Percentiles rank a stretch among this genome's conserved stretches.
phyloP scores from a whole-genome alignment of 2,113 vertebrate genomes.

The Syrrhaptes paradoxus region DNA sequence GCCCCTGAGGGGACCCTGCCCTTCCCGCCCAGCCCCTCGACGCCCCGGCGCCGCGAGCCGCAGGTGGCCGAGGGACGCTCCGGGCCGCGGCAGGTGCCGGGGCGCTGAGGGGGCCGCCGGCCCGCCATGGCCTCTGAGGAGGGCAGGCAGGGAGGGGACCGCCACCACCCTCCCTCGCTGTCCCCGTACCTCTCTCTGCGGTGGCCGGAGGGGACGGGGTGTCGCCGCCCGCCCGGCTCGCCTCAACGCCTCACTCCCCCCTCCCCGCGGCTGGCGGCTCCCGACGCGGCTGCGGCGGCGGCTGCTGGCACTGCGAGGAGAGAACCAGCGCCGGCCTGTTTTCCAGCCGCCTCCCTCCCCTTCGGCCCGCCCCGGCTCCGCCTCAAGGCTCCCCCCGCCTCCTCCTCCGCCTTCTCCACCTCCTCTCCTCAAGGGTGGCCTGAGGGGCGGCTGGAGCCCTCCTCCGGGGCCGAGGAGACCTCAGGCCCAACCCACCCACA shows the following conservation, averaged over 20 bases:
- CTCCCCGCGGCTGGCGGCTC: conserved; percentile 36
- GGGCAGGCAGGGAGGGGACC: background rate
- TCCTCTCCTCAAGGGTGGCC: background rate
- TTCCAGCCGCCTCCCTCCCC: conserved; percentile 53
- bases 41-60: background rate
- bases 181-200: conserved; percentile 50
- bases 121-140: background rate
- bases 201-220: conserved; percentile 30
- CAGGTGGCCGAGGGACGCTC: background rate
- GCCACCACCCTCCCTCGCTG: background rate
- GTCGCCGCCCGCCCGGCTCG: conserved; percentile 10
- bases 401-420: background rate
- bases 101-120: background rate
- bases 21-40: background rate
- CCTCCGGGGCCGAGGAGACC: too few species aligned
- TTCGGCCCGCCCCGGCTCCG: conserved; percentile 45
- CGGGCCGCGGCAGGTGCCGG: background rate
- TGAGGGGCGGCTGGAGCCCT: too few species aligned
- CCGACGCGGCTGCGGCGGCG: conserved; percentile 19
- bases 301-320: conserved; percentile 29
- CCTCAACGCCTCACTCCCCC: conserved; percentile 33
- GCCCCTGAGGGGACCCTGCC: background rate
- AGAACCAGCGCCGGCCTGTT: conserved; percentile 60
- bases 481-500: background rate
- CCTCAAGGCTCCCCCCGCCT: background rate